Evolutionary conservation across 2,113 vertebrate genomes (phyloP), one percentile per base, ranked within the genome.

Genomic region (Bubalus kerabau): DNA sequence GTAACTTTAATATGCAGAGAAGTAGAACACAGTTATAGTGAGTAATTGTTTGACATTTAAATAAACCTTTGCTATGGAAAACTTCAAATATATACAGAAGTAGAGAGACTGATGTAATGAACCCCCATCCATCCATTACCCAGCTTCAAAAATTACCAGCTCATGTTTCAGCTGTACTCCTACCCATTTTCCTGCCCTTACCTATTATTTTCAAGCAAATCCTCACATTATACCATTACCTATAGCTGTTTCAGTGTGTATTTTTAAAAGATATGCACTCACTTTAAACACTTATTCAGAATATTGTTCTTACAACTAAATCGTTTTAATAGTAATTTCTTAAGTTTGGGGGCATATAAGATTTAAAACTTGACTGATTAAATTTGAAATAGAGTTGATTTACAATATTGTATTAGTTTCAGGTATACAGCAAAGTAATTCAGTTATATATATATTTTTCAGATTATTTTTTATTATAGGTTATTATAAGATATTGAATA

Each of bases 31-130:
- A 67, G 17, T 85, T 81, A 16, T 28, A 28, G 46, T 67, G 82
- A 92, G 64, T 57, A 90, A 67, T 48, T 87, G 74, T 57, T 87
- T 96, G 92, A 26, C 90, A 71, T 97, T 93, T 36, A 91, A 80
- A 60, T 86, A 64, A 82, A 57, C 12, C 43, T 94, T 82, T 36
- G 57, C 56, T 43, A 23, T 56, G 59, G 59, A 64, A 60, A 87
- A 90, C 52, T 92, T 96, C 52, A 94, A 48, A 90, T 43, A 46
- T 62, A 13, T 8, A 40, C 3, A 83, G 62, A 94, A 78, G 40
- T 54, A 56, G 71, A 74, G 76, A 91, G 54, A 85, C 8, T 52
- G 30, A 23, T 26, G 48, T 82, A 30, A 40, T 48, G 74, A 48
- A 9, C 40, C 2, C 26, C 52, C 4, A 46, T 80, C 60, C 2